phyloP scores from a whole-genome alignment of 2,113 vertebrate species.

The Sciurus niger region DNA sequence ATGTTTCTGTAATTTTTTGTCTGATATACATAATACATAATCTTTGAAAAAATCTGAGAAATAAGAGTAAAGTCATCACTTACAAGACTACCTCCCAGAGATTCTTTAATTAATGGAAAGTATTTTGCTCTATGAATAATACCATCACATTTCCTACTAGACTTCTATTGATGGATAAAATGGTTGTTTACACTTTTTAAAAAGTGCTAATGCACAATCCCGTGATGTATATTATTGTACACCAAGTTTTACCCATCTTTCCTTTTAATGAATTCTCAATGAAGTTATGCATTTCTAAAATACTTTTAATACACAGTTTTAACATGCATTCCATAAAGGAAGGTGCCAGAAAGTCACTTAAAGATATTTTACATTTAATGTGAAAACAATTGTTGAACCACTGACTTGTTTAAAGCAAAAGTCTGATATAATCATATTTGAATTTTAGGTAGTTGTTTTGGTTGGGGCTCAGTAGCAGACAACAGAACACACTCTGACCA shows the following conservation, averaged over 20 bases:
- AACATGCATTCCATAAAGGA: background rate
- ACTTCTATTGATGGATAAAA: background rate
- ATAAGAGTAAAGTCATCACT: background rate
- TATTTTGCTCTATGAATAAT: background rate
- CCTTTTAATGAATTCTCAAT: background rate
- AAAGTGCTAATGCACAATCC: background rate
- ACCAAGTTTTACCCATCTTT: background rate
- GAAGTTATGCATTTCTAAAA: background rate
- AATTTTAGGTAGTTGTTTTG: conserved; percentile 34
- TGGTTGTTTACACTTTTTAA: background rate
- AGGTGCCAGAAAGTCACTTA: background rate
- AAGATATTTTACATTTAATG: background rate
- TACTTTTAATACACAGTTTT: background rate
- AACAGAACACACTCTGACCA: background rate
- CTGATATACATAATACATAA: background rate
- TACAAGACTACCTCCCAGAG: background rate
- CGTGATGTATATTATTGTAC: background rate
- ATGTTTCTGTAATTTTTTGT: background rate
- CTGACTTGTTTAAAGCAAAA: conserved; percentile 60
- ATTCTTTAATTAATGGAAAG: conserved; percentile 25
- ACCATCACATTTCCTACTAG: background rate
- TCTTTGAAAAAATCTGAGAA: conserved; percentile 21
- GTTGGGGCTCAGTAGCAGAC: conserved; percentile 7
- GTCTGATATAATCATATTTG: background rate
- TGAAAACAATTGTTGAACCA: background rate